These are phyloP conservation scores for Streptopelia turtur DNA, from an alignment of 2,797 vertebrate species.

Conservation along the genomic window DNA sequence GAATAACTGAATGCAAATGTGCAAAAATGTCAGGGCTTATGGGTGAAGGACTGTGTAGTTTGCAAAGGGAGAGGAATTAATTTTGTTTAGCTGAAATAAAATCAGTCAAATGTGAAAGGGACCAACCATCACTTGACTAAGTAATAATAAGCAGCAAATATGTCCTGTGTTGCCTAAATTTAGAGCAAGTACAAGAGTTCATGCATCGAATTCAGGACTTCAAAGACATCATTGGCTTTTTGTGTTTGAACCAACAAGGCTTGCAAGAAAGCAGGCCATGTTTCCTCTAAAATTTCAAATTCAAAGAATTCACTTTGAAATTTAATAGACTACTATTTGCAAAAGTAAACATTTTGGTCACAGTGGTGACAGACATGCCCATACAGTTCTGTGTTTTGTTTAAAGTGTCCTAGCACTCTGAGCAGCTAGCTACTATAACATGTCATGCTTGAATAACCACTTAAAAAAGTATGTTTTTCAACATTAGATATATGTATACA, in stretches of 20 bases:
- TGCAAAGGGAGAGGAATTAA: background rate
- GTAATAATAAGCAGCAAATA: constrained; percentile 64
- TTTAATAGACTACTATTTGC: constrained; percentile 77
- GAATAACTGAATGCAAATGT: constrained; percentile 1
- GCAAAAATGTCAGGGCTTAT: background rate
- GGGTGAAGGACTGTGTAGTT: background rate
- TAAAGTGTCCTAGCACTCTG: background rate
- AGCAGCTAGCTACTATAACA: background rate
- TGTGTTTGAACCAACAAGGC: constrained; percentile 72
- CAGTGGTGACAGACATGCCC: constrained; percentile 28
- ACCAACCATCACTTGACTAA: constrained; percentile 58
- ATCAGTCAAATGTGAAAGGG: constrained; percentile 66
- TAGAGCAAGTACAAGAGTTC: constrained; percentile 56
- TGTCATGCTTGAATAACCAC: background rate
- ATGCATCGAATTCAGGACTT: constrained; percentile 81
- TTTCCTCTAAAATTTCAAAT: constrained; percentile 83
- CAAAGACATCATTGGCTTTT: constrained; percentile 80
- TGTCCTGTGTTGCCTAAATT: constrained; percentile 37
- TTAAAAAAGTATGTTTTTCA: background rate
- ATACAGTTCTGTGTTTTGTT: background rate
- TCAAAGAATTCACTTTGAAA: constrained; percentile 82
- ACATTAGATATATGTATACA: background rate
- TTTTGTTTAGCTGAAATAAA: background rate
- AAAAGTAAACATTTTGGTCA: constrained; percentile 80
- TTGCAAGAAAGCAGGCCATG: constrained; percentile 80